phyloP scores from a whole-genome alignment of 2,888 invertebrate genomes.

The Andrena haemorrhoa region DNA sequence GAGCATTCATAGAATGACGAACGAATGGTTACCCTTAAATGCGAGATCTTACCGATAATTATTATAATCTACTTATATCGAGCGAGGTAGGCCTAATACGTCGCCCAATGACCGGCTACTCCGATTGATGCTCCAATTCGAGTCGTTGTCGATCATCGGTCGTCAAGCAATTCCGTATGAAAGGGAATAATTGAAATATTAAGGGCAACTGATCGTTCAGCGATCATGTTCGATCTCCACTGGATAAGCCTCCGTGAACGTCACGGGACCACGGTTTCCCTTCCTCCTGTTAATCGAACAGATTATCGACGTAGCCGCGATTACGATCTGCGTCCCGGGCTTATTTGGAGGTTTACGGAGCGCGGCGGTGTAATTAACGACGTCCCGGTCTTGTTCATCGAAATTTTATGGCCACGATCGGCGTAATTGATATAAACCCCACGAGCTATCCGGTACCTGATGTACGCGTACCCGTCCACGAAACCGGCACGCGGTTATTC shows the following conservation, averaged over 20 bases:
- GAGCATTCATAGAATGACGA: constrained; percentile 52
- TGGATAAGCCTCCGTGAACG: neutral
- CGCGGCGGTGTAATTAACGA: constrained; percentile 64
- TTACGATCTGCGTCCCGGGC: constrained; percentile 55
- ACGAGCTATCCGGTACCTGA: constrained; percentile 32
- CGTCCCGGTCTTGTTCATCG: constrained; percentile 61
- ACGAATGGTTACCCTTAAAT: constrained; percentile 73
- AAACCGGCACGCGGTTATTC: constrained; percentile 25
- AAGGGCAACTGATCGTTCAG: constrained; percentile 15
- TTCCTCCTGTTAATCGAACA: constrained; percentile 47
- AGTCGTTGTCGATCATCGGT: neutral
- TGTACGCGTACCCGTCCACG: constrained; percentile 41
- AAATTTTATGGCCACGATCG: constrained; percentile 72
- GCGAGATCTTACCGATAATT: constrained; percentile 77
- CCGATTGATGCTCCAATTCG: neutral
- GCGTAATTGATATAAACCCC: constrained; percentile 71
- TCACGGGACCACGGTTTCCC: neutral
- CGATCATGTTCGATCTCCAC: neutral
- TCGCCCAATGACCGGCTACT: neutral
- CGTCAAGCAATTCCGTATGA: neutral
- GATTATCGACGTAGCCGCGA: constrained; percentile 54
- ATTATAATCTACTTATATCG: constrained; percentile 66
- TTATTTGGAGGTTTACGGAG: constrained; percentile 54
- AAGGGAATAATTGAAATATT: neutral
- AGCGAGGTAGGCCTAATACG: constrained; percentile 56